Evolutionary conservation across 2,113 vertebrate genomes (phyloP), one percentile per base, ranked within the genome.

Genomic region (Hiodon alosoides): DNA sequence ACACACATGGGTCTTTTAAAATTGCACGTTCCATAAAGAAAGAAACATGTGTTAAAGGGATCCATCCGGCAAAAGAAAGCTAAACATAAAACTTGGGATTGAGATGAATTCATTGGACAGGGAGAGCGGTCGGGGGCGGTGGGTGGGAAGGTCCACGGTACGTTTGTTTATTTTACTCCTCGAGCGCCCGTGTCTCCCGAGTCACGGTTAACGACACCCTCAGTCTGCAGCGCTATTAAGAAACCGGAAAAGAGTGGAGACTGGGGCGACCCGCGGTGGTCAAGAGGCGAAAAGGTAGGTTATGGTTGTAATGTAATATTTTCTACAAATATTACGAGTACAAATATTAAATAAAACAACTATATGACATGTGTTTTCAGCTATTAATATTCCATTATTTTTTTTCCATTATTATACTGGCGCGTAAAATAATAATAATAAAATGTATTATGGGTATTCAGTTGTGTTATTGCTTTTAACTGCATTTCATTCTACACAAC

Each of bases 181-280:
- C 83, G 88, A 89, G 84, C 86, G 87, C 87, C 84, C 85, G 82
- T 85, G 83, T 85, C 83, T 83, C 83, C 85, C 80, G 83, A 86
- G 87, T 83, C 89, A 87, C 89, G 89, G 89, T 90, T 90, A 91
- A 90, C 85, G 86, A 88, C 85, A 84, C 81, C 82, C 84, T 81
- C 77, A 86, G 86, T 87, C 88, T 88, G 84, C 83, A 80, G 79
- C 83, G 81, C 47, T 69, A 51, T 51, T 81, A 77, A 79, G 79
- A 80, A 81, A 54, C 79, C 71, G 79, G 74, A 69, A 75, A 31
- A 79, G 60, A 53, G 70, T 54, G 72, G 31, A 55, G 82, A 54
- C 80, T 77, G 77, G 81, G 79, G 60, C 60, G 52, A 31, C 31
- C 31, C 10, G 51, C 46, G 52, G 61, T 60, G 72, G 72, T 73